Base-by-base conservation (phyloP, 1,140 invertebrate genomes). In the Temnothorax nylanderi region DNA sequence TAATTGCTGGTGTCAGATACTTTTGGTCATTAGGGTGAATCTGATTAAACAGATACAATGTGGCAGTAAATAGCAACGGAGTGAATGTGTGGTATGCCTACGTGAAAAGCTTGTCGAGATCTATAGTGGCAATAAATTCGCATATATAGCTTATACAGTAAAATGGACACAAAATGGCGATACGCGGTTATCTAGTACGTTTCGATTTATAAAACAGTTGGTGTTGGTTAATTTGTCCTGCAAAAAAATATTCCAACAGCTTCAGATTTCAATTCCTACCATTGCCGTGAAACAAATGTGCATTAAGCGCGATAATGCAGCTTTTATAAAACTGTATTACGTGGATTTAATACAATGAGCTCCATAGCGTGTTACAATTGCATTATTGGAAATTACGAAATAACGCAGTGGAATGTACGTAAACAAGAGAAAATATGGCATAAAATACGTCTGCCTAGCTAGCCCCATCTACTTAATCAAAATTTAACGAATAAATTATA, bases 51-150 rank as follows among this genome's bases (percentile, higher is more conserved):
- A 49, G 44, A 74, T 69, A 69, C 21, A 26, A 64, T 34, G 13
- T 16, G 21, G 60, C 4, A 49, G 21, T 82, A 62, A 86, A 82
- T 82, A 72, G 41, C 41, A 72, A 18, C 37, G 18, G 8, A 44
- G 54, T 37, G 47, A 84, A 47, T 7, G 32, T 26, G 26, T n/a
- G 78, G 51, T 58, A 71, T 32, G 51, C 54, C 41, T 82, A 21
- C 58, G 54, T 74, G 41, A 75, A 84, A 84, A 84, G 80, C 80
- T 75, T 49, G 69, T 16, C 34, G 41, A 60, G 41, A 84, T 84
- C 80, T 84, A 84, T 60, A 60, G 80, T 58, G n/a, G 80, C 56
- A 75, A 74, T 84, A 84, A 84, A 84, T 84, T 84, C 44, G n/a
- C 41, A 56, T 74, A 75, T 74, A 75, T 74, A 62, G 54, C 69